phyloP scores from a whole-genome alignment of 2,113 vertebrate species.

The Channa maculata region DNA sequence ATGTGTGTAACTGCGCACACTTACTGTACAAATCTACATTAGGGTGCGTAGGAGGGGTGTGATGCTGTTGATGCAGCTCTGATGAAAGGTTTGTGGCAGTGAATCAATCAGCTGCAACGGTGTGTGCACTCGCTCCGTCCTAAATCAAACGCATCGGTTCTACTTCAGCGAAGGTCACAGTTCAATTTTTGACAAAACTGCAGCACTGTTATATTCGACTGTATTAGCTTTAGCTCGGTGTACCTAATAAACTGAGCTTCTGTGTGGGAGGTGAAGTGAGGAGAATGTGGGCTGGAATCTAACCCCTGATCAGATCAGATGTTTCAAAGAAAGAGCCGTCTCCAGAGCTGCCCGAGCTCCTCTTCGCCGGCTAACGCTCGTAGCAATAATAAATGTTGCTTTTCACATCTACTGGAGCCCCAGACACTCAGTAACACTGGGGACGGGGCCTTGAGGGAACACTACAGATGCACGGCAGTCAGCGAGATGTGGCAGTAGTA shows the following conservation, averaged over 20 bases:
- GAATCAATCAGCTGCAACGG: slow-evolving; percentile 37
- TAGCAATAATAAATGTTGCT: not conserved
- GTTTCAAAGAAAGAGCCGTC: slow-evolving; percentile 32
- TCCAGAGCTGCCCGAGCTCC: slow-evolving; percentile 1
- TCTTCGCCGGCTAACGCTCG: not conserved
- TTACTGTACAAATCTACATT: slow-evolving; percentile 26
- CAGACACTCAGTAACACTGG: not conserved
- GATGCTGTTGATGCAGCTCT: slow-evolving; percentile 34
- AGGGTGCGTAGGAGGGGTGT: slow-evolving; percentile 49
- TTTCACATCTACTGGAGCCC: not conserved
- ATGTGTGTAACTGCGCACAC: not conserved
- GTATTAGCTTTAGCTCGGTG: too few species aligned
- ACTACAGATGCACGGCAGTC: not conserved
- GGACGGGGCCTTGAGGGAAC: not conserved
- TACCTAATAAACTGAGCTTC: not conserved
- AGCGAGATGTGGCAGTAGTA: not conserved
- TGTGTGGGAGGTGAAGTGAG: slow-evolving; percentile 34
- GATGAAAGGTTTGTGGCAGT: slow-evolving; percentile 27
- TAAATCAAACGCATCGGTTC: too few species aligned
- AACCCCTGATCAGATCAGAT: slow-evolving; percentile 64
- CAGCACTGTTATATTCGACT: too few species aligned
- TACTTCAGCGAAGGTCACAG: too few species aligned
- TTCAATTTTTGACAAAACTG: too few species aligned
- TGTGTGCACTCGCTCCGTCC: too few species aligned
- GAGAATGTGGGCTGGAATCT: slow-evolving; percentile 52